A percentile compares a stretch with the other conserved stretches of the same genome.
Evolutionary conservation across 2,888 invertebrate genomes (phyloP).

Genomic region (Thera britannica): DNA sequence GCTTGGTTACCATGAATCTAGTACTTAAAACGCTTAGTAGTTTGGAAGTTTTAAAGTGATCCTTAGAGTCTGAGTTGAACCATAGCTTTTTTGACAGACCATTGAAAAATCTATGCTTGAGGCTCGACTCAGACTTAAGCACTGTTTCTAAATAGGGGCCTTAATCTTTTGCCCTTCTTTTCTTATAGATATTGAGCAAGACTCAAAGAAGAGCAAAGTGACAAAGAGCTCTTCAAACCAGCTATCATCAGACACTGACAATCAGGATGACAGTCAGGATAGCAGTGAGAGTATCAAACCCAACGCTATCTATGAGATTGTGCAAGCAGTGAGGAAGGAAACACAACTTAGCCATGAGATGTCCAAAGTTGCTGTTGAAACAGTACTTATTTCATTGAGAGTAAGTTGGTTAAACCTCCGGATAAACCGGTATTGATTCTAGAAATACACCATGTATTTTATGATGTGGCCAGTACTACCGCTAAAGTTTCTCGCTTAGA

Average conservation of each 20-base stretch:
- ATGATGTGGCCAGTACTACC: not conserved
- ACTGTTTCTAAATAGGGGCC: too few relatives aligned
- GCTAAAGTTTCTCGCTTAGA: too few relatives aligned
- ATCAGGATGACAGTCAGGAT: slow-evolving; percentile 79
- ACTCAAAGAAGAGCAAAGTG: slow-evolving; percentile 46
- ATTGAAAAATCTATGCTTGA: too few relatives aligned
- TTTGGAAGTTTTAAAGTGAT: too few relatives aligned
- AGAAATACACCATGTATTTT: not conserved
- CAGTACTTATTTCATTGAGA: slow-evolving; percentile 86
- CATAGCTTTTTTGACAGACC: too few relatives aligned
- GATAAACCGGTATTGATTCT: not conserved
- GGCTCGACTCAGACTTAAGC: too few relatives aligned
- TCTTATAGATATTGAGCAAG: slow-evolving; percentile 57
- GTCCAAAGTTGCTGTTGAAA: slow-evolving; percentile 93
- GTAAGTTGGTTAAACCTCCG: slow-evolving; percentile 51
- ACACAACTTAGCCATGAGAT: slow-evolving; percentile 94
- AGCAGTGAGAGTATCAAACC: slow-evolving; percentile 80
- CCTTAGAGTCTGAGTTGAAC: too few relatives aligned
- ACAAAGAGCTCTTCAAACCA: slow-evolving; percentile 64
- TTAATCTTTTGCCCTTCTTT: not conserved
- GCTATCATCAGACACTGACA: slow-evolving; percentile 76
- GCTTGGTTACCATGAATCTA: too few relatives aligned
- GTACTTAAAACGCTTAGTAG: too few relatives aligned
- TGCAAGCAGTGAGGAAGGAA: slow-evolving; percentile 91
- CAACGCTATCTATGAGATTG: slow-evolving; percentile 89